A percentile compares a stretch with the other conserved stretches of the same genome.
Evolutionary conservation across 2,113 vertebrate species (phyloP).

Genomic region (Centrocercus urophasianus): DNA sequence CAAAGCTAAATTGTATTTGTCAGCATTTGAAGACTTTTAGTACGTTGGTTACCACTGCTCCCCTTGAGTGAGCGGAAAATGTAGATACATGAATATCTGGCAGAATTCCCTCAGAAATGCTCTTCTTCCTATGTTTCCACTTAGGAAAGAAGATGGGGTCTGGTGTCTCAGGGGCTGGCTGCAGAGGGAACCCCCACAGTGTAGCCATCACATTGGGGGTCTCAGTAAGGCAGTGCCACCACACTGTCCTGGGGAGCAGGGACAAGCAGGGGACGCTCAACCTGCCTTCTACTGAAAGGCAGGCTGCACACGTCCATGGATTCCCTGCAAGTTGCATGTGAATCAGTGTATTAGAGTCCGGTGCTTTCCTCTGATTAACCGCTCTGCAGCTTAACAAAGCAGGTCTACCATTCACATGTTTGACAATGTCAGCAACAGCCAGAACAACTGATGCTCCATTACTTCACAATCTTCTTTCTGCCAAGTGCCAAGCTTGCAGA

Average conservation of each 20-base stretch:
- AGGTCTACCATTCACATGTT: not conserved
- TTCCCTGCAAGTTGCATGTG: not conserved
- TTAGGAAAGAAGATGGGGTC: not conserved
- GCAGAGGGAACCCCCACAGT: not conserved
- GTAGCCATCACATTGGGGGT: rapidly evolving
- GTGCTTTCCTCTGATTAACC: not conserved
- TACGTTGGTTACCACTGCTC: conserved; percentile 59
- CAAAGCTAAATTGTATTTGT: conserved; percentile 79
- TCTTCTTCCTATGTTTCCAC: conserved; percentile 29
- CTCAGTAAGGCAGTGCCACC: not conserved
- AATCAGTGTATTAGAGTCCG: not conserved
- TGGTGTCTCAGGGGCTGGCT: not conserved
- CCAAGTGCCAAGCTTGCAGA: conserved; percentile 20
- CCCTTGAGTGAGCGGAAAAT: conserved; percentile 71
- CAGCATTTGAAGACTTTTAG: conserved; percentile 79
- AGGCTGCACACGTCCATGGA: not conserved
- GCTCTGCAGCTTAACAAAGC: not conserved
- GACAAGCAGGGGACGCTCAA: not conserved
- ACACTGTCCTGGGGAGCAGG: not conserved
- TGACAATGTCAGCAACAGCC: not conserved
- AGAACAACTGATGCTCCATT: not conserved
- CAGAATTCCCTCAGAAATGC: conserved; percentile 46
- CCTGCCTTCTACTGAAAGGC: not conserved
- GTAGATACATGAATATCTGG: conserved; percentile 64
- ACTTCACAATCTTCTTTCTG: not conserved